Evolutionary conservation across 2,888 invertebrate genomes (phyloP).

Genomic region (Antheraea yamamai): DNA sequence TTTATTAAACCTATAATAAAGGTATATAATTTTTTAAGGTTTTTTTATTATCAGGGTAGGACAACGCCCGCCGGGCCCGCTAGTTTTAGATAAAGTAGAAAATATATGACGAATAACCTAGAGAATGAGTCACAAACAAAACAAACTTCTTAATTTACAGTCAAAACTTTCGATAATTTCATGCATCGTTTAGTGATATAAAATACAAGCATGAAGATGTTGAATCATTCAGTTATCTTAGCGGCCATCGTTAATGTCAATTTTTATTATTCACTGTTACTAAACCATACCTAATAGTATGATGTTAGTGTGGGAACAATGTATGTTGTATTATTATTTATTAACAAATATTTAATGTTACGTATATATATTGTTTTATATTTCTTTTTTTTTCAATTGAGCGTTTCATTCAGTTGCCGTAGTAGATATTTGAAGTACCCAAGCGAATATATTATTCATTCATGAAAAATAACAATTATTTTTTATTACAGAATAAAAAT

Average conservation of each 20-base stretch:
- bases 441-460: slow-evolving; percentile 11
- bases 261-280: slow-evolving; percentile 49
- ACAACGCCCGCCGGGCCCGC: too few relatives aligned
- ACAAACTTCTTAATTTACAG: slow-evolving; percentile 25
- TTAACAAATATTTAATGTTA: slow-evolving; percentile 22
- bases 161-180: slow-evolving; percentile 47
- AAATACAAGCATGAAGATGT: slow-evolving; percentile 44
- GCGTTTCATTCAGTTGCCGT: slow-evolving; percentile 26
- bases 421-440: slow-evolving; percentile 27
- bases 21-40: too few relatives aligned
- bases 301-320: slow-evolving; percentile 45
- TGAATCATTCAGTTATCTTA: slow-evolving; percentile 47
- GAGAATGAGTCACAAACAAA: slow-evolving; percentile 12
- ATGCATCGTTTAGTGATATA: slow-evolving; percentile 46
- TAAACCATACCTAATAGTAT: slow-evolving; percentile 45
- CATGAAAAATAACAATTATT: slow-evolving; percentile 12
- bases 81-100: not conserved
- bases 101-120: not conserved
- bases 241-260: slow-evolving; percentile 47
- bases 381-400: slow-evolving; percentile 34
- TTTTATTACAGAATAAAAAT: not conserved
- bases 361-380: slow-evolving; percentile 40
- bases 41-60: too few relatives aligned
- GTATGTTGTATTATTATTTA: slow-evolving; percentile 18
- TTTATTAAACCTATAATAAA: too few relatives aligned